Evolutionary conservation across 2,113 vertebrate genomes (phyloP).

Genomic region (Lonchura striata): DNA sequence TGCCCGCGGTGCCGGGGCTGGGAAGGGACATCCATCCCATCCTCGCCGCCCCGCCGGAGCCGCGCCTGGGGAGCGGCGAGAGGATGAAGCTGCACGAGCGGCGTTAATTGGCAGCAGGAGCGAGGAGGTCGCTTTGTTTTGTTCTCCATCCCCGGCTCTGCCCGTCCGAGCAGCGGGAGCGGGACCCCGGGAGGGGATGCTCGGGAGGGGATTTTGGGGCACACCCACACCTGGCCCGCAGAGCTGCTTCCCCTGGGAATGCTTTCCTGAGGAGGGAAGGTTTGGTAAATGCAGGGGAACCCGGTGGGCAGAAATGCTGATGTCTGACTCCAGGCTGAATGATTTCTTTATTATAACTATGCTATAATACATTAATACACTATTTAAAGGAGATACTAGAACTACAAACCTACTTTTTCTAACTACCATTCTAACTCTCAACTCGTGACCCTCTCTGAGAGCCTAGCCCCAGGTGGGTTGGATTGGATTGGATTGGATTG

Average conservation of each 20-base stretch:
- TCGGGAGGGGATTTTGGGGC: background rate
- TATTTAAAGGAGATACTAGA: no score
- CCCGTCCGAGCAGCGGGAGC: fast-evolving
- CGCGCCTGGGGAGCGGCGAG: fast-evolving
- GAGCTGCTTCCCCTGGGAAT: background rate
- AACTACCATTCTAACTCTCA: no score
- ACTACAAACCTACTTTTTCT: no score
- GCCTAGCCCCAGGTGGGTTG: no score
- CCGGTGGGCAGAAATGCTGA: no score
- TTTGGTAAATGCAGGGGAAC: no score
- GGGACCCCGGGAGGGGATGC: fast-evolving
- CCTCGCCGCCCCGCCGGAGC: background rate
- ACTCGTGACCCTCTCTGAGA: no score
- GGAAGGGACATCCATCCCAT: background rate
- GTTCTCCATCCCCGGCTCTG: background rate
- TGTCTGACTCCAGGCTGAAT: no score
- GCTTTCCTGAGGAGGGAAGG: background rate
- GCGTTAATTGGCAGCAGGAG: background rate
- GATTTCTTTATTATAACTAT: no score
- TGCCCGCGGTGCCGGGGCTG: background rate
- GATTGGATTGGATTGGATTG: no score
- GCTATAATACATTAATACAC: no score
- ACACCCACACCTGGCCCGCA: background rate
- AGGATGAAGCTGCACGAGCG: fast-evolving
- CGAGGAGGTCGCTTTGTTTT: fast-evolving